Evolutionary conservation across 1,140 invertebrate genomes (phyloP).

Genomic region (Prorops nasuta): DNA sequence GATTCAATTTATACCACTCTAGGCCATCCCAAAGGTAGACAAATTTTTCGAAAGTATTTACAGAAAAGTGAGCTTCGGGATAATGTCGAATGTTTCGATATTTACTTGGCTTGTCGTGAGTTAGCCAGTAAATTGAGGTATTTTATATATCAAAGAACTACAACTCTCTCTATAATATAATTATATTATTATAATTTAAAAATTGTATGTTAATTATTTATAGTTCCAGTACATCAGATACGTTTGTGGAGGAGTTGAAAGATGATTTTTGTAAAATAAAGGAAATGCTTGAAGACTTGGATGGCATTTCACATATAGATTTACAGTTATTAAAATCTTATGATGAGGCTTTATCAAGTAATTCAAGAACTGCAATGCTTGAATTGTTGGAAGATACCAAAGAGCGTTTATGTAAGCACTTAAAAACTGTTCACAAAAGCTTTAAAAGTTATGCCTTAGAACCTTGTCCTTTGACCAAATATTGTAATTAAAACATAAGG

Average conservation of each 20-base stretch:
- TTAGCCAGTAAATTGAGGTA: constrained; percentile 14
- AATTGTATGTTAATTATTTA: not conserved
- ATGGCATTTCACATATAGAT: constrained; percentile 31
- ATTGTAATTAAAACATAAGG: not conserved
- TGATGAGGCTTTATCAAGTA: constrained; percentile 18
- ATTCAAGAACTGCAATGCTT: constrained; percentile 22
- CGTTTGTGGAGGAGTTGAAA: constrained; percentile 1
- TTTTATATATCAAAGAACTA: not conserved
- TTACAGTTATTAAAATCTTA: constrained; percentile 22
- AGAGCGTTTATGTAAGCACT: constrained; percentile 17
- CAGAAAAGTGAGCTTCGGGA: constrained; percentile 10
- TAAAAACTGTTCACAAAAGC: constrained; percentile 22
- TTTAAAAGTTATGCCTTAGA: constrained; percentile 27
- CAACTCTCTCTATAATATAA: not conserved
- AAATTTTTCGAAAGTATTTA: constrained; percentile 35
- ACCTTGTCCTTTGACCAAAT: constrained; percentile 32
- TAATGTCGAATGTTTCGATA: constrained; percentile 28
- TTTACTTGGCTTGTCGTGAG: constrained; percentile 30
- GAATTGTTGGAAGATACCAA: constrained; percentile 25
- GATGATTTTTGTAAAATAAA: constrained; percentile 14
- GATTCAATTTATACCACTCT: constrained; percentile 34
- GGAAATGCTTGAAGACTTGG: constrained; percentile 21
- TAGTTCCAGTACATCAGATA: not conserved
- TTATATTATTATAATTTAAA: not conserved
- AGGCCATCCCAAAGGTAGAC: constrained; percentile 19